A percentile compares a stretch with the other conserved stretches of the same genome.
These are phyloP conservation scores for Salpingus planirostris DNA, from an alignment of 2,888 invertebrate species.

Conservation along the genomic window DNA sequence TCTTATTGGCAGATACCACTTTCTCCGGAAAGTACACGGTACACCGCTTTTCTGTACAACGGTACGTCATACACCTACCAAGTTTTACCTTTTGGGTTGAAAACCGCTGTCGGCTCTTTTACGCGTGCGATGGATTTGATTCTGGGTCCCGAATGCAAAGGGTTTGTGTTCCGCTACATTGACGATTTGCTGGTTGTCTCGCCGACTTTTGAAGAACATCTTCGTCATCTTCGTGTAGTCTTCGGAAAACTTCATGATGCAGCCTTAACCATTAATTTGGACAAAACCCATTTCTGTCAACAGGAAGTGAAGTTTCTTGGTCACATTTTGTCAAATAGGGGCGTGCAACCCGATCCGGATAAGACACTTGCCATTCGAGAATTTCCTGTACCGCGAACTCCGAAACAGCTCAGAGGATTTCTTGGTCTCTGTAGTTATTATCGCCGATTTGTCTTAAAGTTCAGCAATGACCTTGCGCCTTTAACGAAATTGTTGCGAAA, in stretches of 20 bases:
- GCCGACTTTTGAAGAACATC: neutral
- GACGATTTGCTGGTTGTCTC: slow-evolving; percentile 20
- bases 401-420: neutral
- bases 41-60: slow-evolving; percentile 16
- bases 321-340: neutral
- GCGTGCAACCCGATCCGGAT: neutral
- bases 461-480: neutral
- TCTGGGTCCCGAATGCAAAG: slow-evolving; percentile 25
- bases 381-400: neutral
- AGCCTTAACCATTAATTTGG: neutral
- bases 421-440: neutral
- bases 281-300: neutral
- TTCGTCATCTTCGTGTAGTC: neutral
- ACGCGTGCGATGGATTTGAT: slow-evolving; percentile 11
- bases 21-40: slow-evolving; percentile 10
- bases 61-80: slow-evolving; percentile 22
- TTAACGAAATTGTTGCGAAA: neutral
- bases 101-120: slow-evolving; percentile 19
- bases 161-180: slow-evolving; percentile 24
- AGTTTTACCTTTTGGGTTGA: slow-evolving; percentile 26
- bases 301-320: neutral
- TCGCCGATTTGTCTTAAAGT: neutral
- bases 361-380: neutral
- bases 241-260: neutral
- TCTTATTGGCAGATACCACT: slow-evolving; percentile 19